These are phyloP conservation scores for Acrossocheilus fasciatus DNA, from an alignment of 2,797 vertebrate genomes.

Conservation along the genomic window DNA sequence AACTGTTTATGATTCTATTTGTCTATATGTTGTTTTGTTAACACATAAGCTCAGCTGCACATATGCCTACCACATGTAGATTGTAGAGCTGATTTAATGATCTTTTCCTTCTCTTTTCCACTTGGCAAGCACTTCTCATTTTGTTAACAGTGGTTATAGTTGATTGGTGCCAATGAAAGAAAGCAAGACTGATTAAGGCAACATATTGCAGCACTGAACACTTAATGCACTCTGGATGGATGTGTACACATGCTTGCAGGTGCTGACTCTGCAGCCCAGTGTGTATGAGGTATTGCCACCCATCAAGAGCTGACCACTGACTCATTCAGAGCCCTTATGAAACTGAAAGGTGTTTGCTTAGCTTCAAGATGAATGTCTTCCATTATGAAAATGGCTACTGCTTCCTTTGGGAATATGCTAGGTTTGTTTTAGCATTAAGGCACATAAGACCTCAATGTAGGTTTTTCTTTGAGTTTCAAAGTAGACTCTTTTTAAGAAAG, in stretches of 20 bases:
- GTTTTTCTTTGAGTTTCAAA: not conserved
- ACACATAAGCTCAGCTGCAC: not conserved
- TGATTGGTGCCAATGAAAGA: constrained; percentile 70
- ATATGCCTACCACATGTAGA: not conserved
- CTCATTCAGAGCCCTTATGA: constrained; percentile 72
- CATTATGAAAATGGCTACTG: constrained; percentile 45
- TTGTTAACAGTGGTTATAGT: constrained; percentile 69
- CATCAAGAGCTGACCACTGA: constrained; percentile 81
- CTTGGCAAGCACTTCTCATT: constrained; percentile 83
- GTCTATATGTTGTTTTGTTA: not conserved
- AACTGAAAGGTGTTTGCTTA: constrained; percentile 42
- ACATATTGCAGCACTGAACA: constrained; percentile 73
- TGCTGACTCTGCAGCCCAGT: constrained; percentile 58
- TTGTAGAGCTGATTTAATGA: constrained; percentile 76
- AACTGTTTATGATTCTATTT: not conserved
- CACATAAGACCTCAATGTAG: not conserved
- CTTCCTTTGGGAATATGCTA: constrained; percentile 31
- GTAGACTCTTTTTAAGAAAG: too few species aligned
- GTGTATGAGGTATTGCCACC: constrained; percentile 71
- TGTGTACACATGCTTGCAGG: constrained; percentile 66
- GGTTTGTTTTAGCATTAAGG: constrained; percentile 24
- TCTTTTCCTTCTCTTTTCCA: constrained; percentile 77
- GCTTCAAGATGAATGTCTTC: constrained; percentile 51
- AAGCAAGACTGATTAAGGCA: constrained; percentile 81
- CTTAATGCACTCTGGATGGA: constrained; percentile 72